Conservation (phyloP, 2,113 vertebrate genomes). For the Megalops atlanticus region DNA sequence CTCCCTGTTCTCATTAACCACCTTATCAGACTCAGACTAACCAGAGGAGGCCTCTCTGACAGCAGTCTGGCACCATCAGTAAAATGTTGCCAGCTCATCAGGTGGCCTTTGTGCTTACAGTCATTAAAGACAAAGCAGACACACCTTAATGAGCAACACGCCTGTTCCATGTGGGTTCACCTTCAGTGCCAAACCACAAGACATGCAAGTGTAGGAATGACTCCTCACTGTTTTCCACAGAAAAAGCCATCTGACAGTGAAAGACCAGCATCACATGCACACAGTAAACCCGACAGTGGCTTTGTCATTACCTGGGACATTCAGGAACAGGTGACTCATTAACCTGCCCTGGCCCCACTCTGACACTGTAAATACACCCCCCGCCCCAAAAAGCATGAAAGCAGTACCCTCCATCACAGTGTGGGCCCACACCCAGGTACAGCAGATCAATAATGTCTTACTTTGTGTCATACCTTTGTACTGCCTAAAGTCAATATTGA, state of each 20-base stretch:
- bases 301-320: conserved; percentile 1
- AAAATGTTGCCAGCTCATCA: not conserved
- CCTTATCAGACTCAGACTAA: not conserved
- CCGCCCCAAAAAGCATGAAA: not conserved
- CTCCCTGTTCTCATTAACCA: not conserved
- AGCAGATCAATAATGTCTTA: not conserved
- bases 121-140: not conserved
- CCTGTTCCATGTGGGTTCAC: not conserved
- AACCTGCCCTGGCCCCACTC: not conserved
- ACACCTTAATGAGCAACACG: conserved; percentile 45
- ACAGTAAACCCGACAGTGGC: not conserved
- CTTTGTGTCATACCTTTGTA: not conserved
- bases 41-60: not conserved
- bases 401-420: not conserved
- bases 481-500: conserved; percentile 9
- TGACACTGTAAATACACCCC: not conserved
- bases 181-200: not conserved
- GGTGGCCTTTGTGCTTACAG: not conserved
- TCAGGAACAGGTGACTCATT: conserved; percentile 15
- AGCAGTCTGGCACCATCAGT: not conserved
- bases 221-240: not conserved
- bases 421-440: not conserved
- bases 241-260: not conserved
- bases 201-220: not conserved
- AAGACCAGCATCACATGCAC: not conserved